Percentiles rank a stretch among this genome's conserved stretches.
These are phyloP conservation scores for Rhorus exstirpatorius DNA, from an alignment of 2,888 invertebrate genomes.

Conservation along the genomic window DNA sequence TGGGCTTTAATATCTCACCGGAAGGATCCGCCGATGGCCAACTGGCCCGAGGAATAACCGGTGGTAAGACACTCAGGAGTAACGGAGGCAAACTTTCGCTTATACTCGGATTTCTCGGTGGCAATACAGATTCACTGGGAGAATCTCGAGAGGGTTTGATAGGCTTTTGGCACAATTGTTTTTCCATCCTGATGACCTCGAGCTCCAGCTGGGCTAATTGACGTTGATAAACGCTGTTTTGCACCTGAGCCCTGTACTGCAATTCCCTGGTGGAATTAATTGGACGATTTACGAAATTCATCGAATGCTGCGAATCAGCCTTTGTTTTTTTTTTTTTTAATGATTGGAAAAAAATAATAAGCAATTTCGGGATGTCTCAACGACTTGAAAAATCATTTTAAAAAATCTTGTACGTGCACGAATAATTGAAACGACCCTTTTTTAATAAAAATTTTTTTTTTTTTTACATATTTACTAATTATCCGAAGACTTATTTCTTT, in stretches of 20 bases:
- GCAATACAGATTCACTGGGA: conserved; percentile 87
- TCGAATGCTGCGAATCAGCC: neutral
- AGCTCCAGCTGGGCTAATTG: conserved; percentile 93
- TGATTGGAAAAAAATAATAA: neutral
- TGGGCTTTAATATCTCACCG: conserved; percentile 81
- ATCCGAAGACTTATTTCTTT: too few species aligned
- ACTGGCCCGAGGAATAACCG: conserved; percentile 92
- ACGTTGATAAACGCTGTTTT: conserved; percentile 95
- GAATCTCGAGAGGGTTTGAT: conserved; percentile 86
- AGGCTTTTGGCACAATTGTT: conserved; percentile 88
- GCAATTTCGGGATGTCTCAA: too few species aligned
- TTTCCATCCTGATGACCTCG: conserved; percentile 92
- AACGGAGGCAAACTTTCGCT: conserved; percentile 91
- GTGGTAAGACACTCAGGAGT: conserved; percentile 91
- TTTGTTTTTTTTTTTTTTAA: neutral
- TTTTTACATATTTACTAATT: too few species aligned
- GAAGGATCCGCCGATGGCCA: conserved; percentile 91
- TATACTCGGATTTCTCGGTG: conserved; percentile 89
- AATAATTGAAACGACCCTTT: too few species aligned
- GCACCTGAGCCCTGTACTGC: conserved; percentile 95
- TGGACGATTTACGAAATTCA: conserved; percentile 9
- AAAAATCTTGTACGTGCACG: too few species aligned
- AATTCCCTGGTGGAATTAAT: conserved; percentile 87
- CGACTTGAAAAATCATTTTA: too few species aligned
- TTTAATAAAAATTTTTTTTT: too few species aligned